Evolutionary conservation across 2,888 invertebrate species (phyloP), one percentile per base, ranked within the genome.

Genomic region (Lacanobia oleracea): DNA sequence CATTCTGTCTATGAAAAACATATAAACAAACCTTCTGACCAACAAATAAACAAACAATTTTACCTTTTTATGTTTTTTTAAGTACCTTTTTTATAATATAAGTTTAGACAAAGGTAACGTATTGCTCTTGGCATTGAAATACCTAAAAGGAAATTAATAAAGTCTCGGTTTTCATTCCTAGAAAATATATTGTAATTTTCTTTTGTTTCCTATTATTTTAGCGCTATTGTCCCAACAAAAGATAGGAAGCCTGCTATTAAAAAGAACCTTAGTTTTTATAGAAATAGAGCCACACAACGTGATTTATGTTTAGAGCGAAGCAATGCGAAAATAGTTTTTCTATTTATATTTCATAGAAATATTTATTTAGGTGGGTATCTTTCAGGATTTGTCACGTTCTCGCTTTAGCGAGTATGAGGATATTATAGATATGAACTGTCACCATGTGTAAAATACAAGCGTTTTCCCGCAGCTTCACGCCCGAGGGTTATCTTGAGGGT

Each of bases 181-280:
- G 27, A 56, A 67, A 73, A 61, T 37, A 43, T 27, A 45, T 23
- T 48, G 9, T 45, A 12, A 51, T 64, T 40, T 43, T 74, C 48
- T 65, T 67, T 64, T 66, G 57, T 70, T 78, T 56, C 21, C 54
- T 23, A 63, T 60, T 64, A 61, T 76, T 37, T 64, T 14, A 9
- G 21, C 12, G 1, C 10, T 45, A 72, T 45, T 73, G 60, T 45
- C 18, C 12, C n/a, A 43, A 48, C n/a, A 60, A 61, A 45, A 62
- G 33, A 51, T 61, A 61, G 48, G 23, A 23, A 51, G 21, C 7
- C 10, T 50, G 60, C 54, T 72, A 63, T 62, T 59, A 63, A 64
- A 50, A 56, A 21, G 50, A 48, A 40, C 37, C 27, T 23, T 54
- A 56, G 51, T 60, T 50, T 67, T 75, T 23, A 33, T 50, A 59